A percentile compares a stretch with the other conserved stretches of the same genome.
These are phyloP conservation scores for Athetis lepigone DNA, from an alignment of 2,888 invertebrate species.

Conservation along the genomic window DNA sequence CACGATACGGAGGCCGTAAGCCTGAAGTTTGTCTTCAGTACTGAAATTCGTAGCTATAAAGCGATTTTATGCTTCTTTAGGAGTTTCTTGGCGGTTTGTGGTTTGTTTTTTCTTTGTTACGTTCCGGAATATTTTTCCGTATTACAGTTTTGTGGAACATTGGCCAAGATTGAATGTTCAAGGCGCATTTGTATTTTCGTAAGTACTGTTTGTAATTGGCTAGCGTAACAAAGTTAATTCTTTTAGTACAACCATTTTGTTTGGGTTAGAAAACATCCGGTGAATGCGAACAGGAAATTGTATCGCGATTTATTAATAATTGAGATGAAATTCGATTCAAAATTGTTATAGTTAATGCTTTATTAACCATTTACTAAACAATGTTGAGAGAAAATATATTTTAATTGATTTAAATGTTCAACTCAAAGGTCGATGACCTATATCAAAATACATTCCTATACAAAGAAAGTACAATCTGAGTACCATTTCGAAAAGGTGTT, in stretches of 20 bases:
- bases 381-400: neutral
- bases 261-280: neutral
- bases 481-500: constrained; percentile 32
- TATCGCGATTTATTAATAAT: constrained; percentile 18
- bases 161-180: constrained; percentile 44
- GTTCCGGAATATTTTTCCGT: constrained; percentile 39
- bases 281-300: constrained; percentile 19
- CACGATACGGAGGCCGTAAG: constrained; percentile 75
- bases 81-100: constrained; percentile 63
- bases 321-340: neutral
- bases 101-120: constrained; percentile 65
- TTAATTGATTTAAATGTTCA: neutral
- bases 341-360: neutral
- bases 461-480: neutral
- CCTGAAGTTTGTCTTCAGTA: constrained; percentile 71
- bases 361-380: neutral
- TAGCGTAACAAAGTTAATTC: neutral
- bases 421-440: neutral
- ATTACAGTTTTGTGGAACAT: constrained; percentile 42
- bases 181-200: constrained; percentile 27
- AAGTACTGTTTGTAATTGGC: constrained; percentile 16
- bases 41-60: constrained; percentile 69
- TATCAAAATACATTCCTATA: too few relatives aligned
- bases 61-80: constrained; percentile 70
- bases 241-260: constrained; percentile 19